Base-by-base conservation (phyloP, 2,888 invertebrate species). In the Zygothrica quintamaculata region DNA sequence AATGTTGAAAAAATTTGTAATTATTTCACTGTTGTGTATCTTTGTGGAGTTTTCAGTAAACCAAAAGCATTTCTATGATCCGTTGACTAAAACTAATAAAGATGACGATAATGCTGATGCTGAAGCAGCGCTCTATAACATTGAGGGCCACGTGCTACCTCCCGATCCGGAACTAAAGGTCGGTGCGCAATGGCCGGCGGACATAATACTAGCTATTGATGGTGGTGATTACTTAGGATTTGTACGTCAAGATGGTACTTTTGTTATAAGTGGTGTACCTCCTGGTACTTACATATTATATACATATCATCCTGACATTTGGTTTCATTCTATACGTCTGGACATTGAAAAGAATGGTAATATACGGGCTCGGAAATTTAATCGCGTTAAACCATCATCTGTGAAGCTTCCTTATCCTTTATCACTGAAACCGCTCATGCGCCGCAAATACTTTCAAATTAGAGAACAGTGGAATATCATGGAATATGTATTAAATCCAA, bases 311-410 rank as follows among this genome's bases (percentile, higher is more conserved):
- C 96, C 98, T 0, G 96, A 97, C 88, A 97, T 95, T 86, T 93
- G 95, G 68, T 99, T 98, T 90, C 98, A 99, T 89, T 96, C 98
- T 60, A 71, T 91, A 1, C 93, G 99, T 65, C 97, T 99, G 1
- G 99, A 99, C 92, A 98, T 99, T 56, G 98, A 96, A 89, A 95
- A 96, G 0, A 98, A 97, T 90, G 99, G 99, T 16, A 99, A 98
- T 91, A 96, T 96, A 84, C 93, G 99, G 74, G 98, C 98, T 0
- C 93, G 99, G 39, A 96, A 95, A 92, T 95, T 99, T 0, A 98
- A 98, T 90, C 94, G 96, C 82, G 94, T 99, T 26, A 98, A 98
- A 90, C 97, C 97, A 0, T 95, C 96, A 0, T 94, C 95, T 88
- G 95, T 98, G 0, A 97, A 96, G 91, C 94, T 99, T 46, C 95